Percentiles rank a stretch among this genome's conserved stretches.
These are phyloP conservation scores for Synergus laeviventris DNA, from an alignment of 2,888 invertebrate genomes.

Conservation along the genomic window DNA sequence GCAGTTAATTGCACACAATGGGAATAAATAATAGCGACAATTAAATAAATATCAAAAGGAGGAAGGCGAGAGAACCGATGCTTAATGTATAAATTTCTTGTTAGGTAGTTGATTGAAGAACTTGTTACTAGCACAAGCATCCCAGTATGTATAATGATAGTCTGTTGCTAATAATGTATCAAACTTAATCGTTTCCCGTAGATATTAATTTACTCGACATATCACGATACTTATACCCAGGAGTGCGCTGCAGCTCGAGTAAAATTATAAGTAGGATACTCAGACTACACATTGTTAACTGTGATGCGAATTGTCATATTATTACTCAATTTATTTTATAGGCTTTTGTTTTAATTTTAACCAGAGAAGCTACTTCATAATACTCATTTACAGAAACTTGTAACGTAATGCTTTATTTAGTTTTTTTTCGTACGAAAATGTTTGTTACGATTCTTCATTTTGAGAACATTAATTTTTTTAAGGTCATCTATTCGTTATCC, in stretches of 20 bases:
- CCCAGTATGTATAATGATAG: conserved; percentile 38
- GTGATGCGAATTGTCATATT: conserved; percentile 27
- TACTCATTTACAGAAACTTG: conserved; percentile 13
- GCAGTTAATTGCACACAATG: conserved; percentile 21
- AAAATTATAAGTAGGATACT: conserved; percentile 39
- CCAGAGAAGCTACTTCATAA: neutral
- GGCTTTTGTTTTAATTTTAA: neutral
- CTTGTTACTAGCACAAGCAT: conserved; percentile 37
- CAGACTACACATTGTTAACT: conserved; percentile 23
- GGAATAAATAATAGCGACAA: conserved; percentile 8
- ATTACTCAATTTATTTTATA: neutral
- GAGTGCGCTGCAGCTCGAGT: conserved; percentile 57
- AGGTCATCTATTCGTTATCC: too few relatives aligned
- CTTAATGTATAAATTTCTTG: neutral
- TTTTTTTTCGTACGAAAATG: neutral
- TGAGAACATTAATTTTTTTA: neutral
- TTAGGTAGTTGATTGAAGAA: conserved; percentile 19
- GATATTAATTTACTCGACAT: conserved; percentile 64
- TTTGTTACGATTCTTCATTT: neutral
- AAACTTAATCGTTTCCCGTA: conserved; percentile 43
- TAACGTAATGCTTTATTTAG: neutral
- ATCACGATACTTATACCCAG: conserved; percentile 61
- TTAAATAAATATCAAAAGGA: conserved; percentile 1
- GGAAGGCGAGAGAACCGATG: neutral
- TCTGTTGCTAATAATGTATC: conserved; percentile 29